Evolutionary conservation across 2,113 vertebrate species (phyloP), one percentile per base, ranked within the genome.

Genomic region (Dicrurus megarhynchus): DNA sequence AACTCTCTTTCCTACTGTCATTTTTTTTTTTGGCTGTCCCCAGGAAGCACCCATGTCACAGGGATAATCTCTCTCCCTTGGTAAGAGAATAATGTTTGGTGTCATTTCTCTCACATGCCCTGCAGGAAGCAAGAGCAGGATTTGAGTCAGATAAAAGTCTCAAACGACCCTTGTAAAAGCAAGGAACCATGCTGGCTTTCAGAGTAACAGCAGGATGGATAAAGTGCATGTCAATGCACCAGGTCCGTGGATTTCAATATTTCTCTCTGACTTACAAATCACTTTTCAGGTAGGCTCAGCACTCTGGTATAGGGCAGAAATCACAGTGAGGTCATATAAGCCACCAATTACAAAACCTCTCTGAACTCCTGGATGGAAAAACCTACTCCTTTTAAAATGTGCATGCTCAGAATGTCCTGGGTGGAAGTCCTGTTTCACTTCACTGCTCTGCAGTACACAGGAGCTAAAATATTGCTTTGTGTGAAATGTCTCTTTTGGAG

Each of bases 121-220:
- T 91, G 65, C 69, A 91, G 91, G 77, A 96, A 87, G 78, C 81
- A 84, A 78, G 69, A 87, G 52, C 44, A 76, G 86, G 73, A 73
- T 78, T 95, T 89, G 88, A 64, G 86, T 93, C 76, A 68, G 73
- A 84, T 93, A 75, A 92, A 94, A 95, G 91, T 92, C 76, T 93
- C 56, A 90, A 75, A 81, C 81, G 92, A 96, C 85, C 90, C 92
- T 81, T 90, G 65, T 88, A 89, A 96, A 89, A 89, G 85, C 47
- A 90, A n/a, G 35, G 90, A 90, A 39, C 18, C 80, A 68, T 42
- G 65, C 65, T 82, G 78, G 68, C 69, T 94, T 87, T 81, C 85
- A 82, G 41, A 71, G n/a, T 27, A 94, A 67, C 85, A 81, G 89
- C 82, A 92, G 57, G 64, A 52, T 57, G 68, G 64, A 92, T 84